A percentile compares a stretch with the other conserved stretches of the same genome.
These are phyloP conservation scores for Nasonia longicornis DNA, from an alignment of 1,140 invertebrate species.

Conservation along the genomic window DNA sequence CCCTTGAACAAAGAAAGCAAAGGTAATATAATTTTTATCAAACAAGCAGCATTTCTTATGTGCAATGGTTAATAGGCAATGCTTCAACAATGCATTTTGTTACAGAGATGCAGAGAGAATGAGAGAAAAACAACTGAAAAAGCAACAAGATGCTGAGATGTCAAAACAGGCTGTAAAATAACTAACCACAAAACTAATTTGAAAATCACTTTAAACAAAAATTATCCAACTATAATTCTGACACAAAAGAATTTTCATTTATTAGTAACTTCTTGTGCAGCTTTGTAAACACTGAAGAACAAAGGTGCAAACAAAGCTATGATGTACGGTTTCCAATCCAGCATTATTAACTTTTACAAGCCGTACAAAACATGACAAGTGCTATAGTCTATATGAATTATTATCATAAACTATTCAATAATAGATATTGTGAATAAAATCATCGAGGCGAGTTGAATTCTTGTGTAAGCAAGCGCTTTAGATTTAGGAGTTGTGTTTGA, in stretches of 20 bases:
- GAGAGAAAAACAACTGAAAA: conserved; percentile 72
- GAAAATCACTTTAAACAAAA: conserved; percentile 44
- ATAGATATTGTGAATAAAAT: conserved; percentile 54
- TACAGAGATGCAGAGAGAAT: conserved; percentile 74
- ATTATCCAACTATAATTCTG: conserved; percentile 8
- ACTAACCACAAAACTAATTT: conserved; percentile 47
- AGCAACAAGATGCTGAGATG: conserved; percentile 53
- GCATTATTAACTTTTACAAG: conserved; percentile 22
- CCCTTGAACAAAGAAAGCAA: conserved; percentile 73
- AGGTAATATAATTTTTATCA: conserved; percentile 61
- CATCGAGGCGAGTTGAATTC: conserved; percentile 47
- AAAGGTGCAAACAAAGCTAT: conserved; percentile 12
- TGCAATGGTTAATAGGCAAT: neutral
- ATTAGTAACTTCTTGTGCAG: conserved; percentile 30
- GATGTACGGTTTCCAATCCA: conserved; percentile 26
- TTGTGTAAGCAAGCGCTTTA: conserved; percentile 52
- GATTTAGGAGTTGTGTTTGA: conserved; percentile 53
- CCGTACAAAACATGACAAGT: conserved; percentile 19
- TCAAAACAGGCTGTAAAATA: conserved; percentile 55
- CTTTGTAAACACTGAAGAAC: conserved; percentile 32
- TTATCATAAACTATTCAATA: conserved; percentile 35
- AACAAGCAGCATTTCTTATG: neutral
- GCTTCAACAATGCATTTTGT: conserved; percentile 34
- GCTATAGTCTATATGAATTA: conserved; percentile 34
- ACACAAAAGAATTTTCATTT: conserved; percentile 33